Evolutionary conservation across 1,140 invertebrate species (phyloP).

Genomic region (Achatina immaculata): DNA sequence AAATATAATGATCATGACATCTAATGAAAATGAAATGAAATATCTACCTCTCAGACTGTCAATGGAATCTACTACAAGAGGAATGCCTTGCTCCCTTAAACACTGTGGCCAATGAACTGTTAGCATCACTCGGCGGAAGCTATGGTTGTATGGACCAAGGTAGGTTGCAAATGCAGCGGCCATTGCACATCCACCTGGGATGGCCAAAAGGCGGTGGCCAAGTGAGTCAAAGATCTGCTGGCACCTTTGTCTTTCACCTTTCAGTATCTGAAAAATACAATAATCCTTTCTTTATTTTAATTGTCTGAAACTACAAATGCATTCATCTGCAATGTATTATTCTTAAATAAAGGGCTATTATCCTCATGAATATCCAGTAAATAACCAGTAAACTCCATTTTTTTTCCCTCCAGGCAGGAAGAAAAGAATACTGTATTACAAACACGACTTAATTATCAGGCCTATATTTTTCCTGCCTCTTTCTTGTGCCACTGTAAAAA

Average conservation of each 20-base stretch:
- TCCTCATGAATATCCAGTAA: no score
- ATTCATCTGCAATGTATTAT: no score
- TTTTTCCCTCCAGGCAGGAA: no score
- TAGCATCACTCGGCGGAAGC: conserved; percentile 67
- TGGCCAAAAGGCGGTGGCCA: conserved; percentile 56
- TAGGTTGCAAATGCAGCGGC: conserved; percentile 67
- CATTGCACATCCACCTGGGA: conserved; percentile 68
- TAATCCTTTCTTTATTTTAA: neutral
- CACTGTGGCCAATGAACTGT: conserved; percentile 70
- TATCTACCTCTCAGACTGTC: conserved; percentile 63
- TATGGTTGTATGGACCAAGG: conserved; percentile 69
- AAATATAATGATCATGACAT: no score
- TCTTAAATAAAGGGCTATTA: no score
- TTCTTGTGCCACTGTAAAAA: no score
- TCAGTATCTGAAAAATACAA: conserved; percentile 59
- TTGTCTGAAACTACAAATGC: no score
- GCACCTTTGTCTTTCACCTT: conserved; percentile 63
- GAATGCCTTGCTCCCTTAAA: conserved; percentile 67
- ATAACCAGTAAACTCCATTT: no score
- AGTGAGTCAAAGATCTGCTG: conserved; percentile 68
- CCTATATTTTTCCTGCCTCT: no score
- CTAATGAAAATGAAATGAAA: no score
- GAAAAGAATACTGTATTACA: no score
- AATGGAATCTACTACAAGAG: conserved; percentile 68
- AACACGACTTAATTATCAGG: no score